A percentile compares a stretch with the other conserved stretches of the same genome.
These are phyloP conservation scores for Arctocebus calabarensis DNA, from an alignment of 2,797 vertebrate species.

Conservation along the genomic window DNA sequence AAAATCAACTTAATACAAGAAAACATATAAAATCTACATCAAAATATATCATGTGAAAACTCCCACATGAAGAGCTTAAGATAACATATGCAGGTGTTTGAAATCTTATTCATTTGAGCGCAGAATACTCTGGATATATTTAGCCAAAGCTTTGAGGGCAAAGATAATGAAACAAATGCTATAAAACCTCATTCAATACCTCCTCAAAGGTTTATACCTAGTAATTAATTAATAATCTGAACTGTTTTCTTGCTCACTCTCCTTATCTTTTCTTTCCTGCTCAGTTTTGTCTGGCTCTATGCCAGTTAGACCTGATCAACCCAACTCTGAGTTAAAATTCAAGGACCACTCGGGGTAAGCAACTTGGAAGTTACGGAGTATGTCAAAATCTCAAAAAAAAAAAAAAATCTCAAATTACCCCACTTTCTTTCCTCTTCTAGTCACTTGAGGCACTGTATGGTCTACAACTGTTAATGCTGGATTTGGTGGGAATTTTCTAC, in stretches of 20 bases:
- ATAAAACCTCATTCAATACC: not conserved
- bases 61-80: not conserved
- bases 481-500: slow-evolving; percentile 45
- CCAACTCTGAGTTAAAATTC: not conserved
- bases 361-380: not conserved
- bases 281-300: not conserved
- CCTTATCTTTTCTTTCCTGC: not conserved
- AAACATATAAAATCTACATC: not conserved
- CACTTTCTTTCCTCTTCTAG: slow-evolving; percentile 35
- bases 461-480: slow-evolving; percentile 51
- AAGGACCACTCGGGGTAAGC: not conserved
- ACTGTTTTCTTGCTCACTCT: not conserved
- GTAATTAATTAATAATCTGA: not conserved
- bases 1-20: not conserved
- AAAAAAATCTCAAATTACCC: slow-evolving; percentile 18
- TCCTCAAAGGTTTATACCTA: not conserved
- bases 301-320: not conserved
- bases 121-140: not conserved
- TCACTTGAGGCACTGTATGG: slow-evolving; percentile 9
- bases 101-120: not conserved
- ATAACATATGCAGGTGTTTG: not conserved
- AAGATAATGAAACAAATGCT: not conserved
- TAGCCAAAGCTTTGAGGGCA: not conserved
- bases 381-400: slow-evolving; percentile 20
- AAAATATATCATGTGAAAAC: slow-evolving; percentile 17